These are phyloP conservation scores for Setophaga coronata DNA, from an alignment of 2,113 vertebrate species.

Conservation along the genomic window DNA sequence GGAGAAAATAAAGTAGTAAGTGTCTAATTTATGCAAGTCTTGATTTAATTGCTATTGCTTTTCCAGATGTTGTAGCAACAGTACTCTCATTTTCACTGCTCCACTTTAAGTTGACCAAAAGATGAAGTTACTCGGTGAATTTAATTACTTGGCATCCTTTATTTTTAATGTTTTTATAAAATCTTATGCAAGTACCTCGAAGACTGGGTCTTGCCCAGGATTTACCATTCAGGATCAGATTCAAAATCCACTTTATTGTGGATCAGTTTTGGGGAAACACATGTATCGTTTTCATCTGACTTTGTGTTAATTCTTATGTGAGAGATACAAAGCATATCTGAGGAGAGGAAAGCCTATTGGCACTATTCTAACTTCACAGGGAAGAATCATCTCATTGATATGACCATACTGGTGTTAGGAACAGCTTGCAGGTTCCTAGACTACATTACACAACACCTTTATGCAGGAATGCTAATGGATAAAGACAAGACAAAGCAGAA, in stretches of 20 bases:
- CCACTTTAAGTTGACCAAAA: not conserved
- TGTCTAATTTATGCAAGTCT: not conserved
- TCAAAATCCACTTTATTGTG: not conserved
- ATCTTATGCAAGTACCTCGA: not conserved
- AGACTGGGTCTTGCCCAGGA: not conserved
- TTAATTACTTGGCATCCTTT: not conserved
- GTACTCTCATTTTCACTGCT: not conserved
- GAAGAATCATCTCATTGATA: not conserved
- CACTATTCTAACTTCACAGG: not conserved
- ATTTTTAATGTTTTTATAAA: not conserved
- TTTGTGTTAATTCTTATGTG: not conserved
- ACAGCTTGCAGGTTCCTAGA: not conserved
- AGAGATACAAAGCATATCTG: not conserved
- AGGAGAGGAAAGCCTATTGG: not conserved
- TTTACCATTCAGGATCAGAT: not conserved
- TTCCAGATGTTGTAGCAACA: not conserved
- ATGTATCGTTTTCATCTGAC: not conserved
- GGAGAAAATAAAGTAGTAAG: not conserved
- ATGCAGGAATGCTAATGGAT: not conserved
- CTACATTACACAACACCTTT: not conserved
- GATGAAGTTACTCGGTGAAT: not conserved
- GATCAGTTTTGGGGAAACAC: not conserved
- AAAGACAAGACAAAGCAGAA: not conserved
- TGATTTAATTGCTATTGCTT: not conserved
- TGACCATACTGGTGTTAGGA: not conserved